A percentile compares a stretch with the other conserved stretches of the same genome.
Conservation (phyloP, 2,797 vertebrate genomes). For the Emydoidea blandingii region DNA sequence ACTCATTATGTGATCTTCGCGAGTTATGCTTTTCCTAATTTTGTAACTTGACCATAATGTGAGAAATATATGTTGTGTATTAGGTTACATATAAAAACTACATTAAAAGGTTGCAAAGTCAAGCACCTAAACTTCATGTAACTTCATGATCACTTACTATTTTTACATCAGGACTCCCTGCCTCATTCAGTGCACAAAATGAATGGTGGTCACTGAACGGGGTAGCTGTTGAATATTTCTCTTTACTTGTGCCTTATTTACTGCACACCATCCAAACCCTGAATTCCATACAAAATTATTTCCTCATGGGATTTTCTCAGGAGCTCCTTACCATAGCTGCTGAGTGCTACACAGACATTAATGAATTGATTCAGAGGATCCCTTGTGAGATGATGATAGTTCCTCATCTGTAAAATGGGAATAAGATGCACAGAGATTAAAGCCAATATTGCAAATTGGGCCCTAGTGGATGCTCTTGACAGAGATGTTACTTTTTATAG, state of each 20-base stretch:
- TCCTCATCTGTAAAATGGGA: no score
- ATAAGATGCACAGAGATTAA: neutral
- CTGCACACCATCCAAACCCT: neutral
- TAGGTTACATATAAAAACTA: neutral
- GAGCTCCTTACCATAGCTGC: neutral
- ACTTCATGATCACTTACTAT: neutral
- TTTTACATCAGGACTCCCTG: neutral
- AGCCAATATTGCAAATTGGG: neutral
- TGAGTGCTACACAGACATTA: neutral
- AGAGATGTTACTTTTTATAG: neutral
- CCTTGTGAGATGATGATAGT: neutral
- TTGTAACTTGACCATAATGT: neutral
- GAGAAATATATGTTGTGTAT: neutral
- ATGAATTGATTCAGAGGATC: neutral
- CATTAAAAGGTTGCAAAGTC: neutral
- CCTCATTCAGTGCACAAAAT: neutral
- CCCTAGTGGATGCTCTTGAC: neutral
- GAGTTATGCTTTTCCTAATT: neutral
- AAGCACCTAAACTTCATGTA: neutral
- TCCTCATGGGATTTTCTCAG: neutral
- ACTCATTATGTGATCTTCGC: neutral
- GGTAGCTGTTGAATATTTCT: neutral
- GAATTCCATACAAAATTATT: neutral
- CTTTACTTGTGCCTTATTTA: neutral
- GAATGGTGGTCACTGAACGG: neutral